phyloP scores from a whole-genome alignment of 1,140 invertebrate genomes.

The Drosophila takahashii region DNA sequence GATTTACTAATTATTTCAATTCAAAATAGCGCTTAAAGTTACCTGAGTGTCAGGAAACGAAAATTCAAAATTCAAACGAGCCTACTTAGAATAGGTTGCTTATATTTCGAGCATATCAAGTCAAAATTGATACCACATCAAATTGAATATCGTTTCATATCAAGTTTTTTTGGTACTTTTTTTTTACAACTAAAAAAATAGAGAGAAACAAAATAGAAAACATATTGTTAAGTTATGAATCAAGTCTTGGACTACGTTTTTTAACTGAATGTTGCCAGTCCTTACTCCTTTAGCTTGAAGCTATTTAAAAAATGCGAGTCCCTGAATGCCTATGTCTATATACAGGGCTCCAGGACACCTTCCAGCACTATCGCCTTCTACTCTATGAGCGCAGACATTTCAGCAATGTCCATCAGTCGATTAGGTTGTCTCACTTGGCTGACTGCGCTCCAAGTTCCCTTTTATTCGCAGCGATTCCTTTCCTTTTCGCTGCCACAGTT shows the following conservation, averaged over 20 bases:
- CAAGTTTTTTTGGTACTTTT: too few relatives aligned
- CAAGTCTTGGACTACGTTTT: background rate
- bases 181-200: too few relatives aligned
- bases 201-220: too few relatives aligned
- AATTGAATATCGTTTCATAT: too few relatives aligned
- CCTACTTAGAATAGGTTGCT: too few relatives aligned
- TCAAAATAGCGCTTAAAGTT: too few relatives aligned
- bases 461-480: constrained; percentile 2
- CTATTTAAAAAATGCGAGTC: background rate
- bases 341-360: background rate
- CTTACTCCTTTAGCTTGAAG: background rate
- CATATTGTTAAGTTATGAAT: too few relatives aligned
- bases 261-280: background rate
- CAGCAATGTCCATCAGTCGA: constrained; percentile 44
- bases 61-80: too few relatives aligned
- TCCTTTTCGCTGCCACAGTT: constrained; percentile 39
- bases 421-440: constrained; percentile 50
- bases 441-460: constrained; percentile 5
- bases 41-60: too few relatives aligned
- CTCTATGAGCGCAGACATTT: constrained; percentile 31
- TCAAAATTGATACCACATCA: too few relatives aligned
- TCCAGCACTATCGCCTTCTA: background rate
- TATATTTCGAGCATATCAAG: too few relatives aligned
- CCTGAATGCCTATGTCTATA: background rate
- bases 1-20: too few relatives aligned